A percentile compares a stretch with the other conserved stretches of the same genome.
Conservation (phyloP, 2,113 vertebrate species). For the Hypomesus transpacificus region DNA sequence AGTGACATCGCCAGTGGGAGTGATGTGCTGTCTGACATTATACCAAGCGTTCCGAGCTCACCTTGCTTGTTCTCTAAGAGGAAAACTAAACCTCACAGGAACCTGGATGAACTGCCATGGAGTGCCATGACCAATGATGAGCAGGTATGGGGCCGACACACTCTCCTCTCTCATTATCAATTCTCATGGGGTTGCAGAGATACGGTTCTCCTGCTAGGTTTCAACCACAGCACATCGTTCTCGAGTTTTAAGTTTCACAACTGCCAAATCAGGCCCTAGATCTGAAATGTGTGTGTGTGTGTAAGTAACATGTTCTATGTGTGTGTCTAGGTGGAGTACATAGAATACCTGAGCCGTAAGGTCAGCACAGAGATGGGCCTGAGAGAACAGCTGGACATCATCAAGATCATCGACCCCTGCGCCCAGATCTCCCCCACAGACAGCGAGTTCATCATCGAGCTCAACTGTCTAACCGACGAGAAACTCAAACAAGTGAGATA, state of each 20-base stretch:
- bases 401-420: constrained; percentile 97
- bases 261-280: no score
- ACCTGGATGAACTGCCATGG: constrained; percentile 97
- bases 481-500: constrained; percentile 92
- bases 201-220: neutral
- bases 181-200: neutral
- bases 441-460: constrained; percentile 98
- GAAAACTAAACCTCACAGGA: constrained; percentile 87
- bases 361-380: constrained; percentile 99
- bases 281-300: neutral
- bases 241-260: no score
- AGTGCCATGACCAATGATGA: constrained; percentile 98
- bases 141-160: constrained; percentile 70
- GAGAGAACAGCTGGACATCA: constrained; percentile 97
- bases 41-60: constrained; percentile 94
- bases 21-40: constrained; percentile 95
- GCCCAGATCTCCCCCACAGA: constrained; percentile 98
- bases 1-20: constrained; percentile 97
- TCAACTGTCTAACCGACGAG: constrained; percentile 97
- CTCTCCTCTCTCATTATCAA: neutral
- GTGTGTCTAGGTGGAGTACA: constrained; percentile 89
- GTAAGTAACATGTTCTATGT: neutral
- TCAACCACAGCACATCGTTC: no score
- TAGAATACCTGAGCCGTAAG: constrained; percentile 95
- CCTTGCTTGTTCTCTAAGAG: constrained; percentile 91